Base-by-base conservation (phyloP, 2,888 invertebrate species). In the Megastigmus dorsalis region DNA sequence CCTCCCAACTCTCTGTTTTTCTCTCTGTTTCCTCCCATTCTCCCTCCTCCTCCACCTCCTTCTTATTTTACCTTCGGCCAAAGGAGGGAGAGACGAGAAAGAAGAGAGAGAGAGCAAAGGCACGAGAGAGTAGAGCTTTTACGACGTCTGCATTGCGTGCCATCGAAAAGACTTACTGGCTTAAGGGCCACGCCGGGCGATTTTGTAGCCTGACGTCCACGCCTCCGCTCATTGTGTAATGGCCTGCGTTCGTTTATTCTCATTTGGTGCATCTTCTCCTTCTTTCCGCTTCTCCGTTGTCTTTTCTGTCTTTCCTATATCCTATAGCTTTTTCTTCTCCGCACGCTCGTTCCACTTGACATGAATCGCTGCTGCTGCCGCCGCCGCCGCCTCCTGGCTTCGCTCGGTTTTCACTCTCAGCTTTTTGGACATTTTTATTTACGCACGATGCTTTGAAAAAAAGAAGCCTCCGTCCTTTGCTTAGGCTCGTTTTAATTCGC, bases 131-230 rank as follows among this genome's bases (percentile, higher is more conserved):
- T n/a, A n/a, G n/a, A 57, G 52, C 68, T 74, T 70, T 70, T 75
- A 75, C 74, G 70, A 75, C 18, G 50, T 70, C 59, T 65, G 55
- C 54, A 38, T 50, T 75, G 59, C 65, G 59, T 66, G 65, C 59
- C 52, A 15, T n/a, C 65, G 45, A 41, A 60, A 52, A 59, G 60
- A 59, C 45, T 62, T 55, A 41, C 38, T 45, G 50, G 45, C 45
- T 62, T 55, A 63, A 54, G 36, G 55, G 52, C 59, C 7, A 28
- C 55, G n/a, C n/a, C 18, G n/a, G 9, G 38, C 48, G 30, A 70
- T 69, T 69, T 26, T n/a, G n/a, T 23, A 30, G 48, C 43, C 33
- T 26, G 45, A 23, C 48, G 59, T 59, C 57, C 59, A 65, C 71
- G 52, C 66, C 48, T 59, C 59, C 23, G 38, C 26, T 63, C 54